These are phyloP conservation scores for Heliconius ethilla DNA, from an alignment of 2,888 invertebrate genomes.

Conservation along the genomic window DNA sequence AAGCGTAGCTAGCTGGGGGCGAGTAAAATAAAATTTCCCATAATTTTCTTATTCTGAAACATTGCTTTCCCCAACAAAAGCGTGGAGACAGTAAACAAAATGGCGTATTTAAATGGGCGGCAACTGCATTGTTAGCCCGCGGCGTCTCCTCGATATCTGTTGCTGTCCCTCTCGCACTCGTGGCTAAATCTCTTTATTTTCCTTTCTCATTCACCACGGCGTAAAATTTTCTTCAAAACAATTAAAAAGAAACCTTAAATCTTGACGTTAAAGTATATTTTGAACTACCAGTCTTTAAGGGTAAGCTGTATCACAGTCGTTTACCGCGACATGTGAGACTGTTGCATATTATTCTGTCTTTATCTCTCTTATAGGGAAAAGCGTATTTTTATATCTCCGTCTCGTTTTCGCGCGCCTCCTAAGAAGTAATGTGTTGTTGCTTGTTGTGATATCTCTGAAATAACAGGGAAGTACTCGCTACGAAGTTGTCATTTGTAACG, in stretches of 20 bases:
- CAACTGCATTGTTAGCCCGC: constrained; percentile 72
- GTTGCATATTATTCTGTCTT: constrained; percentile 69
- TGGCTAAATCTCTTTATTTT: constrained; percentile 66
- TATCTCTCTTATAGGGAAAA: constrained; percentile 56
- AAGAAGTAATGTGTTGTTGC: constrained; percentile 82
- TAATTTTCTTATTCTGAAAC: constrained; percentile 77
- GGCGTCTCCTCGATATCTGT: constrained; percentile 58
- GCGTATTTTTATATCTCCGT: constrained; percentile 68
- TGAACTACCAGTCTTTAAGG: constrained; percentile 33
- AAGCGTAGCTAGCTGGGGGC: too few relatives aligned
- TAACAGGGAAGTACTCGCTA: constrained; percentile 82
- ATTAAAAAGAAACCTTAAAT: constrained; percentile 48
- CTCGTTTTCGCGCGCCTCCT: constrained; percentile 69
- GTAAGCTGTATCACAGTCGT: constrained; percentile 53
- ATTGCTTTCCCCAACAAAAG: constrained; percentile 76
- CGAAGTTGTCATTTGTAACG: constrained; percentile 82
- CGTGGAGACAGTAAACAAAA: constrained; percentile 79
- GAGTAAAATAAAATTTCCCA: constrained; percentile 76
- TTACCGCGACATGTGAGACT: constrained; percentile 67
- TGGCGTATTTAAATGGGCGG: constrained; percentile 83
- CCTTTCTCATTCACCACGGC: constrained; percentile 60
- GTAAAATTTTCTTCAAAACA: constrained; percentile 48
- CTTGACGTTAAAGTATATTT: constrained; percentile 46
- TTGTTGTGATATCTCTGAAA: constrained; percentile 83
- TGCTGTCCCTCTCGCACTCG: constrained; percentile 66